phyloP scores from a whole-genome alignment of 2,888 invertebrate species.

The Digitonthophagus gazella region DNA sequence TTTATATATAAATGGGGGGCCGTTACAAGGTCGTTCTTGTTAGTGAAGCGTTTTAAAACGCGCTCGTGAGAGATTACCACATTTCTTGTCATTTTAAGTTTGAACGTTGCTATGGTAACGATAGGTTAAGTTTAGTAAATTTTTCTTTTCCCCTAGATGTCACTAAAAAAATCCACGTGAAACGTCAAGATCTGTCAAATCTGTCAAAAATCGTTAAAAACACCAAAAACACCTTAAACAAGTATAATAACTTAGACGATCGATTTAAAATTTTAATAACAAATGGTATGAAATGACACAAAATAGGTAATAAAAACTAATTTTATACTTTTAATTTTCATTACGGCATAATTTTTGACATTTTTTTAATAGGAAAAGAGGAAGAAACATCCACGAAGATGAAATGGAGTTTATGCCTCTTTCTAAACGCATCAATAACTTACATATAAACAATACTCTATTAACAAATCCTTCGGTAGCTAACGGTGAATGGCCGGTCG shows the following conservation, averaged over 20 bases:
- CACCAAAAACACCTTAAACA: neutral
- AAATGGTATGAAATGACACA: constrained; percentile 34
- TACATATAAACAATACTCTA: constrained; percentile 70
- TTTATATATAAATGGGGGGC: constrained; percentile 14
- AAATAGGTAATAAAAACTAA: constrained; percentile 35
- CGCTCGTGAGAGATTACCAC: constrained; percentile 4
- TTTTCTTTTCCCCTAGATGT: neutral
- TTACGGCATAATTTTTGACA: constrained; percentile 12
- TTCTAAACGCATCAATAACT: constrained; percentile 86
- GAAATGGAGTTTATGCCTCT: constrained; percentile 80
- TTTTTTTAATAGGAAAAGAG: constrained; percentile 66
- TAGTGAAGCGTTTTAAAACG: constrained; percentile 15
- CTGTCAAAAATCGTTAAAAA: neutral
- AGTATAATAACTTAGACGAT: too few relatives aligned
- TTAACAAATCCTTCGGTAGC: constrained; percentile 39
- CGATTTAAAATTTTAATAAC: neutral
- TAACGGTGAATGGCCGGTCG: constrained; percentile 23
- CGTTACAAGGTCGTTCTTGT: constrained; percentile 24
- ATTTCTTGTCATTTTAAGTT: constrained; percentile 10
- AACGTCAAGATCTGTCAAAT: neutral
- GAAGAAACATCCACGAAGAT: constrained; percentile 67
- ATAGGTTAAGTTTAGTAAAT: neutral
- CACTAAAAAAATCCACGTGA: constrained; percentile 2
- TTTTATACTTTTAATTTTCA: neutral
- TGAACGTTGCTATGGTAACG: constrained; percentile 3